Evolutionary conservation across 2,797 vertebrate species (phyloP).

Genomic region (Gila robusta): DNA sequence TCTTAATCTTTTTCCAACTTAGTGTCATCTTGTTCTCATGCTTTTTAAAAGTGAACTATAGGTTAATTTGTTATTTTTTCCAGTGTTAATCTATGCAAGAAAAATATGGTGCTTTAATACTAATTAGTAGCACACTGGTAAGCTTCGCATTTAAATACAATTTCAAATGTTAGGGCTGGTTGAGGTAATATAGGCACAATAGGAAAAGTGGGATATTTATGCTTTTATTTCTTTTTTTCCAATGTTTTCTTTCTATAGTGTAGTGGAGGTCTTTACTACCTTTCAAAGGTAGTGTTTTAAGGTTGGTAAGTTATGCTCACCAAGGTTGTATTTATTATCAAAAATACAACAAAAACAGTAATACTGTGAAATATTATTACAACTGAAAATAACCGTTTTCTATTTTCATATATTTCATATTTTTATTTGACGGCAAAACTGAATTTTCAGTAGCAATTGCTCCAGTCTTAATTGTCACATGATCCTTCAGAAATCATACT

Average conservation of each 20-base stretch:
- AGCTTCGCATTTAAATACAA: not conserved
- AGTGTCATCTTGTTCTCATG: not conserved
- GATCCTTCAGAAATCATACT: not conserved
- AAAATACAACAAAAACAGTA: not conserved
- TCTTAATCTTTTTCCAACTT: not conserved
- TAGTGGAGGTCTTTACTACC: not conserved
- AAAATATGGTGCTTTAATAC: not conserved
- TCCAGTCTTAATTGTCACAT: not conserved
- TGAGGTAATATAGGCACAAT: not conserved
- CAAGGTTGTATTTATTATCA: not conserved
- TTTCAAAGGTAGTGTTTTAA: not conserved
- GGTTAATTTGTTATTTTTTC: not conserved
- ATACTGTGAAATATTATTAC: not conserved
- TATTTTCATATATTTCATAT: no score
- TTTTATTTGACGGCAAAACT: no score
- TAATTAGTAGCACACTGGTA: not conserved
- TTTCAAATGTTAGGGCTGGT: no score
- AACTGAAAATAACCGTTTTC: no score
- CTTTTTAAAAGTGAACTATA: not conserved
- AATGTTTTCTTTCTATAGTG: not conserved
- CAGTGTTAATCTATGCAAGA: not conserved
- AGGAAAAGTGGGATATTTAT: not conserved
- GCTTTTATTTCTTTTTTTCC: not conserved
- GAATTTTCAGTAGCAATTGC: not conserved
- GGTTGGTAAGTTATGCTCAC: not conserved